These are phyloP conservation scores for Heliocidaris tuberculata DNA, from an alignment of 35 echinoderm and acorn worm genomes.

Conservation along the genomic window DNA sequence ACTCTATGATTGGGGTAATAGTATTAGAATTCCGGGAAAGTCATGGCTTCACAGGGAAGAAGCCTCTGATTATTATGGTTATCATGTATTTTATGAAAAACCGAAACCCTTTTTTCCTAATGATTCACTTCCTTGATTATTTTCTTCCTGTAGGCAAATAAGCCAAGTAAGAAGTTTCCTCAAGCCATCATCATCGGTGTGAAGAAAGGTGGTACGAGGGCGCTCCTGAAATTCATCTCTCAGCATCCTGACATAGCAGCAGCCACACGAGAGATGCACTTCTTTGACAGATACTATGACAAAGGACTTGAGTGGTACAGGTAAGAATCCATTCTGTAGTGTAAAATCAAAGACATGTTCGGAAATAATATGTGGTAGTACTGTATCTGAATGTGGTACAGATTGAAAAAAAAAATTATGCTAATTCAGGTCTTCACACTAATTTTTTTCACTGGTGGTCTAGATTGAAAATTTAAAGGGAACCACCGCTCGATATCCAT, in stretches of 20 bases:
- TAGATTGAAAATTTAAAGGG: too few relatives aligned
- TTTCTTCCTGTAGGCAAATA: not conserved
- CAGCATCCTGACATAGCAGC: slow-evolving; percentile 78
- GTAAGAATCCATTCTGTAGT: slow-evolving; percentile 52
- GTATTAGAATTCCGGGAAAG: too few relatives aligned
- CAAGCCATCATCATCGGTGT: slow-evolving; percentile 97
- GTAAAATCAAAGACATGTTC: not conserved
- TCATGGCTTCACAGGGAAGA: too few relatives aligned
- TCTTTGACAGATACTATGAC: slow-evolving; percentile 82
- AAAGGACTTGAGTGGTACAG: slow-evolving; percentile 91
- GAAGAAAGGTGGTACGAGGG: slow-evolving; percentile 91
- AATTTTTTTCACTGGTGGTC: too few relatives aligned
- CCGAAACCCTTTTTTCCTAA: not conserved
- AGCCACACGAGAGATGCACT: slow-evolving; percentile 79
- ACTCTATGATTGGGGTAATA: too few relatives aligned
- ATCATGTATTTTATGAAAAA: not conserved
- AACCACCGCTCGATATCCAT: too few relatives aligned
- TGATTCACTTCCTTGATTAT: not conserved
- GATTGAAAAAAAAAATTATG: too few relatives aligned
- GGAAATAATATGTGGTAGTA: not conserved
- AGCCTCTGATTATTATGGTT: not conserved
- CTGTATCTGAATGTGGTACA: not conserved
- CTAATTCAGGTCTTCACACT: too few relatives aligned
- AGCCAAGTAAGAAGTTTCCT: slow-evolving; percentile 64
- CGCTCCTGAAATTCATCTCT: slow-evolving; percentile 81